Conservation (phyloP, 2,113 vertebrate species). For the Caracal caracal region DNA sequence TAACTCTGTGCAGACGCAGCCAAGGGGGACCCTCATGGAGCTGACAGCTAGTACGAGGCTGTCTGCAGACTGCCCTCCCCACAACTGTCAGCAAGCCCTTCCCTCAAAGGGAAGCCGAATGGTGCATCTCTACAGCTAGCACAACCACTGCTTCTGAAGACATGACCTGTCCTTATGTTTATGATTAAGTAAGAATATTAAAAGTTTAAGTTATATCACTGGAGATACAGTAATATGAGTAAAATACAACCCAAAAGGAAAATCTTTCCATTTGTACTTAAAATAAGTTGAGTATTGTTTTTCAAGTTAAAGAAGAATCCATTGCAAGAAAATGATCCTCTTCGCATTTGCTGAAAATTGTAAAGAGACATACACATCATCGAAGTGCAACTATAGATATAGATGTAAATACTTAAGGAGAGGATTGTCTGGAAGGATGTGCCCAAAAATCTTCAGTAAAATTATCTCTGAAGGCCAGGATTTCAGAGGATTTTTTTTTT, state of each 20-base stretch:
- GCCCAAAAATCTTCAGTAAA: not conserved
- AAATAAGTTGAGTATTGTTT: not conserved
- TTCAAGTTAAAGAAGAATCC: constrained; percentile 5
- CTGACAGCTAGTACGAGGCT: not conserved
- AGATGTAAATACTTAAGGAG: not conserved
- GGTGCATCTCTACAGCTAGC: not conserved
- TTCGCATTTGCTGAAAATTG: not conserved
- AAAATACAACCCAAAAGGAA: not conserved
- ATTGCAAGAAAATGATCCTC: not conserved
- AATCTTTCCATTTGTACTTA: not conserved
- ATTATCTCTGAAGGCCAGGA: not conserved
- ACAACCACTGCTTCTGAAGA: not conserved
- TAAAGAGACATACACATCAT: not conserved
- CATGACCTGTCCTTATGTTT: not conserved
- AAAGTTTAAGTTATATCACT: not conserved
- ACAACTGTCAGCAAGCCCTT: not conserved
- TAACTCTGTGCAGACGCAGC: not conserved
- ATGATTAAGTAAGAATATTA: not conserved
- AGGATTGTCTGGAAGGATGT: not conserved
- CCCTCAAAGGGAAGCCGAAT: not conserved
- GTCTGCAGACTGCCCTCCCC: not conserved
- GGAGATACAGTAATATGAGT: not conserved
- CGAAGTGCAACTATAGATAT: not conserved
- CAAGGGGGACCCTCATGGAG: not conserved
- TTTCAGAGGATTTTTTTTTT: not conserved